Evolutionary conservation across 2,888 invertebrate genomes (phyloP).

Genomic region (Molorchus minor): DNA sequence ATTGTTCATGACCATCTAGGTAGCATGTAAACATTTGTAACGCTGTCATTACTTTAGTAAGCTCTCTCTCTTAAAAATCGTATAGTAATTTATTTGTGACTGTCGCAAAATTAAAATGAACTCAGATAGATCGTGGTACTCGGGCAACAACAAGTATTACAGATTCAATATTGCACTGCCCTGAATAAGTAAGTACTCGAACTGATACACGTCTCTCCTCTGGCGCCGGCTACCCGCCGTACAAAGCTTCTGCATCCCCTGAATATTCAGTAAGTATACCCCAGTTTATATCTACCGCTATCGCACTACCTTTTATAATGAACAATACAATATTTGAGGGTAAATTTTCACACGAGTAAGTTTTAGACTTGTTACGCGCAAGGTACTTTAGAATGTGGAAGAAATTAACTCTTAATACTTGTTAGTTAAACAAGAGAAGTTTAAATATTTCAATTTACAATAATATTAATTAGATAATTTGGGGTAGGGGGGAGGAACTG

Average conservation of each 20-base stretch:
- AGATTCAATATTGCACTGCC: conserved; percentile 24
- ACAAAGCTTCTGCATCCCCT: not conserved
- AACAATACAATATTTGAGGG: conserved; percentile 19
- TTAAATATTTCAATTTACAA: too few species aligned
- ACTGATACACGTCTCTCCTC: conserved; percentile 25
- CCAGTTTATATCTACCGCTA: conserved; percentile 1
- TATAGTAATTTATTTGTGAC: too few species aligned
- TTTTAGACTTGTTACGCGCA: not conserved
- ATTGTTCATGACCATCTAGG: too few species aligned
- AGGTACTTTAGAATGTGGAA: conserved; percentile 6
- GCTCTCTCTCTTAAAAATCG: too few species aligned
- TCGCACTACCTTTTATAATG: conserved; percentile 1
- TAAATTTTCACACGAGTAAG: conserved; percentile 2
- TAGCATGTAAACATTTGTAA: too few species aligned
- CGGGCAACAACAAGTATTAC: conserved; percentile 24
- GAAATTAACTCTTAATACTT: not conserved
- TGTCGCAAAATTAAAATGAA: conserved; percentile 10
- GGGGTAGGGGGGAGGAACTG: too few species aligned
- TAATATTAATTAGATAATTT: too few species aligned
- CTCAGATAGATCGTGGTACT: conserved; percentile 14
- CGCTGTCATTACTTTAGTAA: too few species aligned
- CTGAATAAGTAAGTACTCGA: conserved; percentile 19
- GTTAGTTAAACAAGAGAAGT: too few species aligned
- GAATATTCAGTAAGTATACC: conserved; percentile 20
- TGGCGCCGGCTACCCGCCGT: conserved; percentile 27